These are phyloP conservation scores for Trachelus troglodyta DNA, from an alignment of 2,888 invertebrate genomes.

Conservation along the genomic window DNA sequence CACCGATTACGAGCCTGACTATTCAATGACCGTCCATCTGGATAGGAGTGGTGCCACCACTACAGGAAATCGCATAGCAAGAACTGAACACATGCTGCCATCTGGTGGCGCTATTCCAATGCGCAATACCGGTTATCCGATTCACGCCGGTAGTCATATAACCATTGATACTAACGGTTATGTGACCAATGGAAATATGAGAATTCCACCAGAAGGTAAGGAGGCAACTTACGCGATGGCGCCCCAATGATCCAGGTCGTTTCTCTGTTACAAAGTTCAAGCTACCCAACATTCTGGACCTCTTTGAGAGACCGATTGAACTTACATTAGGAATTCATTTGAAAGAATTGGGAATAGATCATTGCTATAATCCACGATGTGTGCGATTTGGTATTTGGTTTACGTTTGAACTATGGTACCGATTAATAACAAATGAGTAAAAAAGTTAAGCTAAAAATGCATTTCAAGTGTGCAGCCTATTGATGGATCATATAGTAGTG, in stretches of 20 bases:
- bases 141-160: conserved; percentile 48
- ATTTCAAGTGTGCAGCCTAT: not conserved
- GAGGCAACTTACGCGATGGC: conserved; percentile 65
- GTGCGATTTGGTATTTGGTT: not conserved
- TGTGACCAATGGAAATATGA: conserved; percentile 69
- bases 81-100: conserved; percentile 37
- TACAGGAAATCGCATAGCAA: conserved; percentile 24
- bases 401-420: not conserved
- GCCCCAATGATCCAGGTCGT: conserved; percentile 53
- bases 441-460: not conserved
- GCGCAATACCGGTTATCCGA: conserved; percentile 47
- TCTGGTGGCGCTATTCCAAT: conserved; percentile 39
- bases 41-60: conserved; percentile 28
- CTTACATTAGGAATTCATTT: not conserved
- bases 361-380: not conserved
- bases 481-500: not conserved
- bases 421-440: not conserved
- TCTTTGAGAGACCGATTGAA: not conserved
- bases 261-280: not conserved
- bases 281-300: not conserved
- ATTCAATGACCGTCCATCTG: conserved; percentile 45
- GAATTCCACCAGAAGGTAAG: conserved; percentile 72
- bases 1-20: conserved; percentile 49
- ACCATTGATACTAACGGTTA: conserved; percentile 67
- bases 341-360: not conserved